A percentile compares a stretch with the other conserved stretches of the same genome.
Evolutionary conservation across 92 coral and sea anemone genomes (phyloP).

Genomic region (Montipora capitata): DNA sequence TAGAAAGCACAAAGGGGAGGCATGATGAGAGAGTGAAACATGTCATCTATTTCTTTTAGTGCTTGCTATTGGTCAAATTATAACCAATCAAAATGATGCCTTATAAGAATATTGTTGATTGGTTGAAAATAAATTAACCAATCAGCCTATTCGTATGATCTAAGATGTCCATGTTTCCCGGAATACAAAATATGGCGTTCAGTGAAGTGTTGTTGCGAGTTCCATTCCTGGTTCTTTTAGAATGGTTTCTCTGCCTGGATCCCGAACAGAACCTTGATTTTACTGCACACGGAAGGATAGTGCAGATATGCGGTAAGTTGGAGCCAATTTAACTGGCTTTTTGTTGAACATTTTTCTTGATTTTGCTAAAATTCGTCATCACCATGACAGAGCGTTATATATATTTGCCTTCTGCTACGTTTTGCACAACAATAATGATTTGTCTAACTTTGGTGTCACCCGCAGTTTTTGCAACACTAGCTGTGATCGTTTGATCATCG

Average conservation of each 20-base stretch:
- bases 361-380: neutral
- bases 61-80: constrained; percentile 33
- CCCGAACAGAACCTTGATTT: constrained; percentile 70
- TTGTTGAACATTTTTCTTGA: neutral
- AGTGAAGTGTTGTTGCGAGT: constrained; percentile 86
- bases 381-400: neutral
- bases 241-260: constrained; percentile 82
- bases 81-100: constrained; percentile 2
- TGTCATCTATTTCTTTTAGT: neutral
- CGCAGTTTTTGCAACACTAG: too few species aligned
- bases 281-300: constrained; percentile 69
- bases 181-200: constrained; percentile 88
- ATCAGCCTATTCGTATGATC: constrained; percentile 37
- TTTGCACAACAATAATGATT: too few species aligned
- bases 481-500: too few species aligned
- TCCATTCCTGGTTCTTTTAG: constrained; percentile 89
- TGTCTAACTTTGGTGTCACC: too few species aligned
- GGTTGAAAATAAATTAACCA: constrained; percentile 26
- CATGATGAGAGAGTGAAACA: constrained; percentile 7
- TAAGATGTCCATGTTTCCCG: neutral
- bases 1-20: neutral
- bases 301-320: constrained; percentile 81
- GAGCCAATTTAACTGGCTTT: neutral
- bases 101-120: constrained; percentile 13
- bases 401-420: neutral